Conservation (phyloP, 1,140 invertebrate species). For the Hyphantria cunea region DNA sequence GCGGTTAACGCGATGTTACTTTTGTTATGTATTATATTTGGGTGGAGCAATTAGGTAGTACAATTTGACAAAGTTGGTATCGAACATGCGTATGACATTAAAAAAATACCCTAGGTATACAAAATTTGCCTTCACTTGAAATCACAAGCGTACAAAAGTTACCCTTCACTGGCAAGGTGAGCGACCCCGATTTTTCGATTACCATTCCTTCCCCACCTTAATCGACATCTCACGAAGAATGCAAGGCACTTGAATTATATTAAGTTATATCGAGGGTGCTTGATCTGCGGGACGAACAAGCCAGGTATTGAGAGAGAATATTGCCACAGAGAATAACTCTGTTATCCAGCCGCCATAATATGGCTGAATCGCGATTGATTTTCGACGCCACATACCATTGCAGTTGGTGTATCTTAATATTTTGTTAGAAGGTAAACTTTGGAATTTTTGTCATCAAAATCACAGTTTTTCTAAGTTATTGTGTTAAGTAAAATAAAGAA, state of each 20-base stretch:
- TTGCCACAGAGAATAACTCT: not conserved
- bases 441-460: not conserved
- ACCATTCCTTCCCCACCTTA: constrained; percentile 23
- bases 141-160: constrained; percentile 12
- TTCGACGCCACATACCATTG: not conserved
- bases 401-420: too few relatives aligned
- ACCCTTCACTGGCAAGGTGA: not conserved
- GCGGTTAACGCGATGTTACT: too few relatives aligned
- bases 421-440: not conserved
- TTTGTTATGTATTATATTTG: too few relatives aligned
- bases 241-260: constrained; percentile 40
- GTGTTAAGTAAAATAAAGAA: too few relatives aligned
- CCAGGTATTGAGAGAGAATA: not conserved
- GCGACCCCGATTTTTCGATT: constrained; percentile 31
- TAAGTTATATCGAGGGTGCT: constrained; percentile 41
- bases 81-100: too few relatives aligned
- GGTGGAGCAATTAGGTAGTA: too few relatives aligned
- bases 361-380: constrained; percentile 1
- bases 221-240: constrained; percentile 36
- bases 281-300: constrained; percentile 20
- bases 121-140: too few relatives aligned
- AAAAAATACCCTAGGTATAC: too few relatives aligned
- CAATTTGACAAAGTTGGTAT: too few relatives aligned
- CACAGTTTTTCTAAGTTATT: too few relatives aligned
- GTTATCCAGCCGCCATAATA: not conserved